Conservation (phyloP, 2,888 invertebrate species). For the Acleris literana region DNA sequence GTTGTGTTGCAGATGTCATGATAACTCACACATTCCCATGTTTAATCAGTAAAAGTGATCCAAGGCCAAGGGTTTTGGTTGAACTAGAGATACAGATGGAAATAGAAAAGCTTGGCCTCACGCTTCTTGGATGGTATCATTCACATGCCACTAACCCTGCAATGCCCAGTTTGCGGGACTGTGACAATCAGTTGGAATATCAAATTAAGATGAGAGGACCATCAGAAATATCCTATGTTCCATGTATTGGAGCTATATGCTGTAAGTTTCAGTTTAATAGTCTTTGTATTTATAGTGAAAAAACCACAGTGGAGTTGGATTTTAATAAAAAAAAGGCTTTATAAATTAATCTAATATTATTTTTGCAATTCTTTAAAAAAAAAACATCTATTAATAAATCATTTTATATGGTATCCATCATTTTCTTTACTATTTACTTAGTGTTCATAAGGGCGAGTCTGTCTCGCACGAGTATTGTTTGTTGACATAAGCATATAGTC, state of each 20-base stretch:
- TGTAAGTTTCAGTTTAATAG: slow-evolving; percentile 88
- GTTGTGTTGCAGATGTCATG: slow-evolving; percentile 87
- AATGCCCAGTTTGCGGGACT: slow-evolving; percentile 93
- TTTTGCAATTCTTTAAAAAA: too few relatives aligned
- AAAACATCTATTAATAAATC: too few relatives aligned
- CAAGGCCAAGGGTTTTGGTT: slow-evolving; percentile 88
- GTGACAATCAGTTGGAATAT: slow-evolving; percentile 96
- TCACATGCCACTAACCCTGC: slow-evolving; percentile 95
- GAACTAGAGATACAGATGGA: slow-evolving; percentile 92
- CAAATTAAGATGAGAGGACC: slow-evolving; percentile 97
- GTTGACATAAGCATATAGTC: too few relatives aligned
- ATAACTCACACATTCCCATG: slow-evolving; percentile 96
- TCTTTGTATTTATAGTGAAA: slow-evolving; percentile 1
- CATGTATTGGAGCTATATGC: slow-evolving; percentile 95
- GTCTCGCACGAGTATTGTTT: too few relatives aligned
- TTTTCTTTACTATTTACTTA: too few relatives aligned
- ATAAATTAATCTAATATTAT: too few relatives aligned
- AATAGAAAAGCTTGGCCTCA: slow-evolving; percentile 91
- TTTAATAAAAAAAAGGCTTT: too few relatives aligned
- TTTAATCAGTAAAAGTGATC: slow-evolving; percentile 90
- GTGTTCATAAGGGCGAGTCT: too few relatives aligned
- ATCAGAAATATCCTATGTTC: slow-evolving; percentile 95
- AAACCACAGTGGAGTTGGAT: too few relatives aligned
- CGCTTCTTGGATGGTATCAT: slow-evolving; percentile 97
- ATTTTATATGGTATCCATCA: too few relatives aligned